Evolutionary conservation across 2,797 vertebrate genomes (phyloP).

Genomic region (Acanthopagrus latus): DNA sequence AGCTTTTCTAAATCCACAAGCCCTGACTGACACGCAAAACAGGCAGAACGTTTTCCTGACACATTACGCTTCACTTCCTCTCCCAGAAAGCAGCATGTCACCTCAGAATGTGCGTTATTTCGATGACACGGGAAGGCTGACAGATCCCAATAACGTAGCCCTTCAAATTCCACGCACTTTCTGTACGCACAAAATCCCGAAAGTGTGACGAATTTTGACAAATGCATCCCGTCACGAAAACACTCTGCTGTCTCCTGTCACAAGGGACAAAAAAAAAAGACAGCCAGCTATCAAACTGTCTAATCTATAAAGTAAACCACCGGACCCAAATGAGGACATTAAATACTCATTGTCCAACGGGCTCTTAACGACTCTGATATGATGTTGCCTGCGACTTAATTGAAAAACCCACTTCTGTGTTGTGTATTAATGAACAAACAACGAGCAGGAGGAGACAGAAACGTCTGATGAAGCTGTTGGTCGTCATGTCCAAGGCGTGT

Average conservation of each 20-base stretch:
- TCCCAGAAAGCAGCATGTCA: conserved; percentile 32
- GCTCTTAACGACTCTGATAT: conserved; percentile 15
- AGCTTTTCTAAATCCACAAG: conserved; percentile 76
- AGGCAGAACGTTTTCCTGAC: conserved; percentile 47
- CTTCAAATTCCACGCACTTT: conserved; percentile 57
- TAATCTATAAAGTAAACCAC: conserved; percentile 64
- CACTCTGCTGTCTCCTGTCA: conserved; percentile 21
- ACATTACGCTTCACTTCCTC: conserved; percentile 28
- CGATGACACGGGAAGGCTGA: conserved; percentile 48
- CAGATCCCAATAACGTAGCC: conserved; percentile 73
- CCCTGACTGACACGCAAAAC: conserved; percentile 72
- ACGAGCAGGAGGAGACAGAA: conserved; percentile 23
- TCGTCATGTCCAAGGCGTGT: conserved; percentile 55
- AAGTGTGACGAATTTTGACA: conserved; percentile 64
- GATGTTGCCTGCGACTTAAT: conserved; percentile 3
- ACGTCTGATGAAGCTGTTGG: conserved; percentile 47
- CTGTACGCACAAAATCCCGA: conserved; percentile 57
- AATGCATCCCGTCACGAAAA: conserved; percentile 18
- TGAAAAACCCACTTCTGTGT: conserved; percentile 14
- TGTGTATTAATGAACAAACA: conserved; percentile 49
- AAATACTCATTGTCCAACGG: conserved; percentile 61
- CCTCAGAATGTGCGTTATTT: conserved; percentile 40
- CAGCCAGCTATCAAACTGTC: conserved; percentile 43
- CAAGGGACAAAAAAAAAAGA: conserved; percentile 23
- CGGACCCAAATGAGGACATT: conserved; percentile 62